These are phyloP conservation scores for Ganaspis sp. DNA, from an alignment of 1,140 invertebrate species.

Conservation along the genomic window DNA sequence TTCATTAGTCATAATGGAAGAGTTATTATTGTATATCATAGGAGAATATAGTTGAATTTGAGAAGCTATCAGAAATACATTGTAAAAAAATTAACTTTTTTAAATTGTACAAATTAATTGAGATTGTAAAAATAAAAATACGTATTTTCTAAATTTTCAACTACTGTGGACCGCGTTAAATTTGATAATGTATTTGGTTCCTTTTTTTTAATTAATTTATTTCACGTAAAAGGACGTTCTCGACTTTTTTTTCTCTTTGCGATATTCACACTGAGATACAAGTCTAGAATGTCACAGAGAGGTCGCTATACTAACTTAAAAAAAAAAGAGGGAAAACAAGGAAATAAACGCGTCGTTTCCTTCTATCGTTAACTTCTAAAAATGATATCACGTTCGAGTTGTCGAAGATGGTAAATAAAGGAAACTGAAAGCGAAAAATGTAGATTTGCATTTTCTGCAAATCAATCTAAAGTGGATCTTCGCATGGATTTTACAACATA, in stretches of 20 bases:
- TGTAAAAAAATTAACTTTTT: slow-evolving; percentile 69
- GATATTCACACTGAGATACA: neutral
- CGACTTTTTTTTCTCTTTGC: slow-evolving; percentile 5
- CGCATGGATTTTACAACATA: slow-evolving; percentile 27
- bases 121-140: slow-evolving; percentile 70
- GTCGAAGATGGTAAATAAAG: slow-evolving; percentile 12
- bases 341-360: slow-evolving; percentile 36
- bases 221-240: slow-evolving; percentile 21
- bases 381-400: slow-evolving; percentile 29
- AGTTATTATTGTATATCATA: slow-evolving; percentile 44
- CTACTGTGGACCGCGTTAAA: slow-evolving; percentile 68
- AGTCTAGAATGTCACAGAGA: slow-evolving; percentile 29
- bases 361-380: slow-evolving; percentile 31
- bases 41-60: slow-evolving; percentile 43
- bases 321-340: slow-evolving; percentile 17
- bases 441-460: slow-evolving; percentile 27
- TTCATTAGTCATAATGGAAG: slow-evolving; percentile 23
- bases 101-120: slow-evolving; percentile 55
- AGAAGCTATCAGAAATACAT: slow-evolving; percentile 55
- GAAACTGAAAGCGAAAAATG: slow-evolving; percentile 14
- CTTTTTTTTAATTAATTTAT: slow-evolving; percentile 48
- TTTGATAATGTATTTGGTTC: slow-evolving; percentile 67
- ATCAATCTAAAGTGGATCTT: slow-evolving; percentile 18
- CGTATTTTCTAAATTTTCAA: slow-evolving; percentile 63
- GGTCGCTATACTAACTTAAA: slow-evolving; percentile 22